A percentile compares a stretch with the other conserved stretches of the same genome.
Conservation (phyloP, 2,888 invertebrate genomes). For the Tipula lateralis region DNA sequence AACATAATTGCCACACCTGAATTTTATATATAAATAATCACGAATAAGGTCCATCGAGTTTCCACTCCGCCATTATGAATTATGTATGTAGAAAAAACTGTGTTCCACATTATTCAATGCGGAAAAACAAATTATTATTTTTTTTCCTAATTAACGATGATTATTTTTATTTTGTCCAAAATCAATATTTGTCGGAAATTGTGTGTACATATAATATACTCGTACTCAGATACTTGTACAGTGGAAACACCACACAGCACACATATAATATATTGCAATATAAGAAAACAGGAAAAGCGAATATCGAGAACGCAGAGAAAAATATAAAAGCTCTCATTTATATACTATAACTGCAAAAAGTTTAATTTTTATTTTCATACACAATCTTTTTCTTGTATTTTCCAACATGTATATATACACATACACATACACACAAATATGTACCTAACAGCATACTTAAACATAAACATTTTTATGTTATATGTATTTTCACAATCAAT, state of each 20-base stretch:
- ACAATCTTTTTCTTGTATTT: not conserved
- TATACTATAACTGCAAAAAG: not conserved
- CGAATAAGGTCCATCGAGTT: not conserved
- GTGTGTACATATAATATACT: not conserved
- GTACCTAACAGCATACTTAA: not conserved
- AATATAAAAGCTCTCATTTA: not conserved
- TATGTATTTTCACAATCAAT: constrained; percentile 19
- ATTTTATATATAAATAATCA: not conserved
- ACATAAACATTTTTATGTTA: not conserved
- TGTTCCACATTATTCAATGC: not conserved
- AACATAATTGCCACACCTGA: not conserved
- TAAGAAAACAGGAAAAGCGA: not conserved
- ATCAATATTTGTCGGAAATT: not conserved
- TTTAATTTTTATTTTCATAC: not conserved
- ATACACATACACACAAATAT: not conserved
- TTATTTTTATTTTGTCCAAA: constrained; percentile 19
- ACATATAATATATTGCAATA: not conserved
- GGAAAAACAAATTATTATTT: not conserved
- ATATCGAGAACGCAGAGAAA: not conserved
- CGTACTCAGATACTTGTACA: no score
- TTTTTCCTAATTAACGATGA: constrained; percentile 11
- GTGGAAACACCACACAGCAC: not conserved
- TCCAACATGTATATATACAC: not conserved
- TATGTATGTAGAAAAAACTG: not conserved
- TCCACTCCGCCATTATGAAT: not conserved